Base-by-base conservation (phyloP, 2,113 vertebrate genomes). In the Oreochromis aureus region DNA sequence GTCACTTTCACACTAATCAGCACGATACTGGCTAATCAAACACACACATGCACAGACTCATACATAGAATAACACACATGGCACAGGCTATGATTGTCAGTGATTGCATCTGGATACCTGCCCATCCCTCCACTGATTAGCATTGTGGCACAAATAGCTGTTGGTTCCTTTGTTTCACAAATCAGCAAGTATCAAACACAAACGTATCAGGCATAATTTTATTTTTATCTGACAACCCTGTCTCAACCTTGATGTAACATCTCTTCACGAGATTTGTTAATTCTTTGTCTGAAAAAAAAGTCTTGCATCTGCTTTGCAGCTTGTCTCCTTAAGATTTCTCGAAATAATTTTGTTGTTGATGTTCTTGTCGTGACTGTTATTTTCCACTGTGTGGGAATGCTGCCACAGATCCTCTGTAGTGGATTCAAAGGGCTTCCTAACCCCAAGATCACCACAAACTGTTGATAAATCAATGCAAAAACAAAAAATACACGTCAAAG, bases 41-140 rank as follows among this genome's bases (percentile, higher is more conserved):
- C 53, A 73, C 81, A 69, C 83, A 88, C 58, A 78, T 10, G 44
- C 63, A 59, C 46, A 79, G 59, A 58, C 87, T 27, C 55, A 5
- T 34, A 55, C 48, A 11, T 30, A 53, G 30, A 84, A 30, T 36
- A 85, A 22, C 27, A 87, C 63, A 87, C 79, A 82, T 27, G 32
- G 30, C 6, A 63, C 51, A 54, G 76, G 30, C 59, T 82, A 34
- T 90, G 82, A 86, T 86, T 91, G 71, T 83, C 83, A 81, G 73
- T 92, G 91, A 92, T 92, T 92, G 80, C 80, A 55, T 89, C 89
- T 89, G 85, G 89, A 90, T 82, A 82, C 54, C 56, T 88, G 84
- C 89, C 91, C 71, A 9, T 89, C 55, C 79, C 78, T 80, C 44
- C 30, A 73, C 82, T 92, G 81, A 91, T 91, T 87, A 88, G 81